A percentile compares a stretch with the other conserved stretches of the same genome.
Evolutionary conservation across 2,797 vertebrate species (phyloP).

Genomic region (Lateolabrax maculatus): DNA sequence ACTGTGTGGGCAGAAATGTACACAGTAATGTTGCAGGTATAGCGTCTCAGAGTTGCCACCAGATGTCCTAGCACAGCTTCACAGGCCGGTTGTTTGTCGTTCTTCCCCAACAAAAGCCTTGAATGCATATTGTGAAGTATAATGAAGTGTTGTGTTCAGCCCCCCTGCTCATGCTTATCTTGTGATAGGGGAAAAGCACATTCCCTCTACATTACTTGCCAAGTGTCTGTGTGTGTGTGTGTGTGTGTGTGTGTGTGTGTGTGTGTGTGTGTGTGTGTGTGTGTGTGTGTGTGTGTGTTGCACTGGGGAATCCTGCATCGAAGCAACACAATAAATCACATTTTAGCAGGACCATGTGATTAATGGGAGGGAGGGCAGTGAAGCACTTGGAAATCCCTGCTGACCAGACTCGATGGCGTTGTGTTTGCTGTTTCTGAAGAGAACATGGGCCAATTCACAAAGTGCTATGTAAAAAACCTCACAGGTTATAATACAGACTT

Average conservation of each 20-base stretch:
- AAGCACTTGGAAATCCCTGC: conserved; percentile 41
- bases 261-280: conserved; percentile 27
- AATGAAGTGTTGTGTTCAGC: conserved; percentile 59
- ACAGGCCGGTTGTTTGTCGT: conserved; percentile 5
- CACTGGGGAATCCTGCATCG: conserved; percentile 51
- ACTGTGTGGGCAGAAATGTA: background rate
- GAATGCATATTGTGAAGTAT: conserved; percentile 43
- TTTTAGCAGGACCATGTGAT: conserved; percentile 70
- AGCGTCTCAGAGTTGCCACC: background rate
- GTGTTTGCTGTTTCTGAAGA: conserved; percentile 10
- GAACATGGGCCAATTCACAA: background rate
- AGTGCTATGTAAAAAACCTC: background rate
- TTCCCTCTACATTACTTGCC: conserved; percentile 61
- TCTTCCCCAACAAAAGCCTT: conserved; percentile 4
- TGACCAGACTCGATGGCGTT: conserved; percentile 41
- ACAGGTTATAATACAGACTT: background rate
- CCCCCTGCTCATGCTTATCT: conserved; percentile 61
- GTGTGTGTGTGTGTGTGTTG: conserved; percentile 40
- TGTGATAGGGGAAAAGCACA: conserved; percentile 69
- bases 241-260: conserved; percentile 35
- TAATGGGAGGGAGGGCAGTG: conserved; percentile 25
- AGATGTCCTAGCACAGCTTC: background rate
- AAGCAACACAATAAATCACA: conserved; percentile 65
- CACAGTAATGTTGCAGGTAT: background rate
- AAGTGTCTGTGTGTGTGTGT: conserved; percentile 28